phyloP scores from a whole-genome alignment of 2,113 vertebrate species.

The Nothoprocta perdicaria region DNA sequence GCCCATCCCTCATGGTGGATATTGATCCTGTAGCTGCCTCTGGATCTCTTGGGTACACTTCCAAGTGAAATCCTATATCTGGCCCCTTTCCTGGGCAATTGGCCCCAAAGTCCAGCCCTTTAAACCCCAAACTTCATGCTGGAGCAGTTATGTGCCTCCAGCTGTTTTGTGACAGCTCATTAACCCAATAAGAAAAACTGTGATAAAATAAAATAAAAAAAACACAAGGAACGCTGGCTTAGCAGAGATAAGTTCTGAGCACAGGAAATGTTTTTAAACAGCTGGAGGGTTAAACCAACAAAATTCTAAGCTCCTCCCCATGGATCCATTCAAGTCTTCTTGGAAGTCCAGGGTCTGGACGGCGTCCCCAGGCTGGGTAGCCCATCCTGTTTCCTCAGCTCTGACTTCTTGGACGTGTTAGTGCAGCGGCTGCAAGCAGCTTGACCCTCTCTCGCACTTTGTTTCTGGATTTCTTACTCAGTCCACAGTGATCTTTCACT shows the following conservation, averaged over 20 bases:
- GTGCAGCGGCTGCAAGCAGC: neutral
- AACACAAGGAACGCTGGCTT: neutral
- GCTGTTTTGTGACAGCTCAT: constrained; percentile 1
- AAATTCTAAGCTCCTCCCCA: constrained; percentile 4
- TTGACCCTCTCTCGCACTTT: neutral
- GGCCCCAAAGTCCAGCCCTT: neutral
- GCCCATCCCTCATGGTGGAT: neutral
- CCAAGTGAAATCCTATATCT: neutral
- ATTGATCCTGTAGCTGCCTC: neutral
- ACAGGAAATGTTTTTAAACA: constrained; percentile 61
- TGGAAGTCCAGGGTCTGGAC: neutral
- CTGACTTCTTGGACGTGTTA: neutral
- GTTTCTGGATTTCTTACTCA: neutral
- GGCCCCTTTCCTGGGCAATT: neutral
- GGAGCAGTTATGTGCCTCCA: neutral
- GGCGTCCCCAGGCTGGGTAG: neutral
- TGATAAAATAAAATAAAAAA: neutral
- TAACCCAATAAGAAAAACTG: neutral
- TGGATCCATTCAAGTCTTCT: neutral
- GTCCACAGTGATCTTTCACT: neutral
- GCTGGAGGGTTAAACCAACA: constrained; percentile 61
- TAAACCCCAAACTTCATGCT: neutral
- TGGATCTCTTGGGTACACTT: neutral
- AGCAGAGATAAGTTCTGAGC: constrained; percentile 31
- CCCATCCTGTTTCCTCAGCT: neutral